Base-by-base conservation (phyloP, 1,140 invertebrate species). In the Lepidurus packardi region DNA sequence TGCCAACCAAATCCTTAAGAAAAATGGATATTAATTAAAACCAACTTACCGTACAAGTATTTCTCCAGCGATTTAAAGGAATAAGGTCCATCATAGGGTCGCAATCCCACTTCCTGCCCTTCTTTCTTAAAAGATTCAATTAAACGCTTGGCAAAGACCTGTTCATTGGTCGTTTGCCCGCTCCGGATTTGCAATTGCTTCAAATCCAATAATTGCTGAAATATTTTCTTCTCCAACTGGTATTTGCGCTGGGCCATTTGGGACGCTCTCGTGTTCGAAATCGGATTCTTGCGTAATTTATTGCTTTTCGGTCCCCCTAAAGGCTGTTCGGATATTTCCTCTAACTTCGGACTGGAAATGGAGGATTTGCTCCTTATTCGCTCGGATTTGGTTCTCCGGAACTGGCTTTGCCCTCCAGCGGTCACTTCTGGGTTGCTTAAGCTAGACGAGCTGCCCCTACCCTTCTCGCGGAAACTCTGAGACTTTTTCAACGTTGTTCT, bases 121-220 rank as follows among this genome's bases (percentile, higher is more conserved):
- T 92, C 91, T 83, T 90, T 91, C 81, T 92, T 90, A 82, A 94
- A 95, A 78, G 91, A 90, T 78, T 95, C 93, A 41, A 90, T 87
- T 77, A 92, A 86, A 81, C 95, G 88, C 84, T 96, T 97, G 0
- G 97, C 94, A 13, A 97, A 85, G 74, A 97, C 90, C 34, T 92
- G 90, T 85, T 98, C 96, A 82, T 96, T 96, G 10, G 11, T 53
- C 7, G 93, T 89, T 86, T 92, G 91, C 21, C 93, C 93, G 75
- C 93, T 92, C 81, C 94, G 89, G 79, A 98, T 97, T 85, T 98
- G 96, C 76, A 96, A 87, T 78, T 94, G 88, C 84, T 98, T 98
- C 25, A 98, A 84, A 84, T 98, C 95, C 82, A 97, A 89, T 77
- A 98, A 86, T 84, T 98, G 94, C 82, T 97, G 94, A 85, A 98